A percentile compares a stretch with the other conserved stretches of the same genome.
Conservation (phyloP, 1,140 invertebrate genomes). For the Propsilocerus akamusi region DNA sequence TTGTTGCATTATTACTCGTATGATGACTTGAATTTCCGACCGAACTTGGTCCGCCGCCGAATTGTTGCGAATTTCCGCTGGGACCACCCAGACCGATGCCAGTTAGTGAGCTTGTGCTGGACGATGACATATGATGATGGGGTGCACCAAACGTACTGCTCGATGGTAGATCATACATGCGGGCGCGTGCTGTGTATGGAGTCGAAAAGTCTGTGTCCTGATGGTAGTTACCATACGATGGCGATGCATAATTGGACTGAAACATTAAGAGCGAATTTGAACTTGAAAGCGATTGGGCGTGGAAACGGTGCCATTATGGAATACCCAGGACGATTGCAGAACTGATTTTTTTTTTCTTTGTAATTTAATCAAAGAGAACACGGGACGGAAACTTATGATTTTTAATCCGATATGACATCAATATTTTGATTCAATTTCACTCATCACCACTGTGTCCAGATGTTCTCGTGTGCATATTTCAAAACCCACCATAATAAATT, state of each 20-base stretch:
- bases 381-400: no score
- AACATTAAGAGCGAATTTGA: slow-evolving; percentile 11
- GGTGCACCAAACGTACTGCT: slow-evolving; percentile 13
- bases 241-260: slow-evolving; percentile 26
- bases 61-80: no score
- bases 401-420: no score
- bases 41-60: no score
- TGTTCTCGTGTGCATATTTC: no score
- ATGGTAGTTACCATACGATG: slow-evolving; percentile 7
- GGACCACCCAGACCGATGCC: slow-evolving; percentile 16
- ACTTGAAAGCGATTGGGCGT: slow-evolving; percentile 8
- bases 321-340: neutral
- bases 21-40: no score
- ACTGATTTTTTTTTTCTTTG: neutral
- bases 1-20: slow-evolving; percentile 15
- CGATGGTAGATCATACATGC: slow-evolving; percentile 11
- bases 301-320: neutral
- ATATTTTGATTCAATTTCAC: no score
- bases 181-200: slow-evolving; percentile 19
- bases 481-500: no score
- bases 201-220: slow-evolving; percentile 25
- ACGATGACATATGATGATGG: slow-evolving; percentile 19
- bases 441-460: no score
- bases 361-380: no score
- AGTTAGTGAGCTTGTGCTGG: slow-evolving; percentile 22